These are phyloP conservation scores for Gambusia holbrooki DNA, from an alignment of 2,113 vertebrate species.

Conservation along the genomic window DNA sequence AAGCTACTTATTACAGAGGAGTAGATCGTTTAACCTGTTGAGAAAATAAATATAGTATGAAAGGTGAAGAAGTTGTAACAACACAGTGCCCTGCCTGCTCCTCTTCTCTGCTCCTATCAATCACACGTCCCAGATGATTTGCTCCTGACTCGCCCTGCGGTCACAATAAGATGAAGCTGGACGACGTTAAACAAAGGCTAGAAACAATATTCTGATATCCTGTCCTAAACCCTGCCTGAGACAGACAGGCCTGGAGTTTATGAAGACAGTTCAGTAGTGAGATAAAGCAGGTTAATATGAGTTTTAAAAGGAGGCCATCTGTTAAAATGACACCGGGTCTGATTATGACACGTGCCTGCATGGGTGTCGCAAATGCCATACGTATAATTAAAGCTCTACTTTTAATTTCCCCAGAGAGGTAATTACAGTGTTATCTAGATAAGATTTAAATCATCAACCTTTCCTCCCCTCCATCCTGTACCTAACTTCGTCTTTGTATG, in stretches of 20 bases:
- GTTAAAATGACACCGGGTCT: constrained; percentile 24
- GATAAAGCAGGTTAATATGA: neutral
- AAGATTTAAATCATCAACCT: constrained; percentile 40
- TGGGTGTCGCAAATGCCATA: constrained; percentile 39
- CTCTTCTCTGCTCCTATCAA: too few relatives aligned
- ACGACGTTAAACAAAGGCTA: too few relatives aligned
- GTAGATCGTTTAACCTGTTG: too few relatives aligned
- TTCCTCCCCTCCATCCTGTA: constrained; percentile 21
- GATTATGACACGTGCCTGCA: constrained; percentile 28
- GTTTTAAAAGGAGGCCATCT: constrained; percentile 19
- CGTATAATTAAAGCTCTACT: constrained; percentile 58
- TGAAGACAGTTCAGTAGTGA: neutral
- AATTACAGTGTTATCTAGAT: constrained; percentile 45
- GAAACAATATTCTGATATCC: neutral
- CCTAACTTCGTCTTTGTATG: constrained; percentile 30
- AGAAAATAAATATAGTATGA: too few relatives aligned
- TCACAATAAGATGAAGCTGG: too few relatives aligned
- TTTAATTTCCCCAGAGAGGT: constrained; percentile 63
- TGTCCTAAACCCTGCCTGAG: neutral
- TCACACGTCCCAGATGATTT: too few relatives aligned
- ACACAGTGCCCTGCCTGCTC: too few relatives aligned
- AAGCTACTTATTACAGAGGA: too few relatives aligned
- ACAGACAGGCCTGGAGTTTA: neutral
- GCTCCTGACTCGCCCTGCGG: too few relatives aligned
- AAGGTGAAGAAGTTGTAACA: too few relatives aligned